Percentiles rank a stretch among this genome's conserved stretches.
phyloP scores from a whole-genome alignment of 2,888 invertebrate genomes.

The Epinotia ramella region DNA sequence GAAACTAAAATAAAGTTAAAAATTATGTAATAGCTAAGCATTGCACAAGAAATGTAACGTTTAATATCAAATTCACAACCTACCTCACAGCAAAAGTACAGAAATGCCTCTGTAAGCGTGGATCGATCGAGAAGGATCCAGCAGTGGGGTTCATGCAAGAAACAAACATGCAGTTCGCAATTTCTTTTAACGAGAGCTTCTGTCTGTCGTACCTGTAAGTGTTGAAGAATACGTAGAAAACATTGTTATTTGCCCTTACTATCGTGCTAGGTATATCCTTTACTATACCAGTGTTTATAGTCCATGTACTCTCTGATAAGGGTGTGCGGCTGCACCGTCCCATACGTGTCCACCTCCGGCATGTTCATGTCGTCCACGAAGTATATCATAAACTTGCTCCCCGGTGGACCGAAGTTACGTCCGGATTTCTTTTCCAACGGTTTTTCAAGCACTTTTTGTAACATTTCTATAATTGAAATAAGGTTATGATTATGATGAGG shows the following conservation, averaged over 20 bases:
- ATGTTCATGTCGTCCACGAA: conserved; percentile 99
- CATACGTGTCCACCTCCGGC: conserved; percentile 98
- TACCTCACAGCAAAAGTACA: conserved; percentile 94
- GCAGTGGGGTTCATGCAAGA: conserved; percentile 99
- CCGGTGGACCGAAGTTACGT: conserved; percentile 96
- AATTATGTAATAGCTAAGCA: neutral
- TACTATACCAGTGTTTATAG: conserved; percentile 93
- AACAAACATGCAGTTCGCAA: conserved; percentile 96
- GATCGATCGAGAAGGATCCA: conserved; percentile 97
- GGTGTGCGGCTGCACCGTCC: conserved; percentile 98
- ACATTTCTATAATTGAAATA: conserved; percentile 87
- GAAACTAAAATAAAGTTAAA: conserved; percentile 85
- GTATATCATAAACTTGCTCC: conserved; percentile 96
- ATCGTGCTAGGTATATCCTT: neutral
- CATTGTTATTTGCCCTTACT: neutral
- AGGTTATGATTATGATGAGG: neutral
- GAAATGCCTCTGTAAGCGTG: conserved; percentile 94
- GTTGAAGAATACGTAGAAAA: neutral
- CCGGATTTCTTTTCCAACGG: conserved; percentile 98
- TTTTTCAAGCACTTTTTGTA: conserved; percentile 94
- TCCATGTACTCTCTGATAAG: conserved; percentile 96
- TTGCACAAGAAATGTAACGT: neutral
- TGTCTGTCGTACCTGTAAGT: conserved; percentile 91
- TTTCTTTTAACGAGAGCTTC: conserved; percentile 94
- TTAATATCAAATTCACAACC: conserved; percentile 26